Conservation (phyloP, 1,140 invertebrate species). For the Panulirus ornatus region DNA sequence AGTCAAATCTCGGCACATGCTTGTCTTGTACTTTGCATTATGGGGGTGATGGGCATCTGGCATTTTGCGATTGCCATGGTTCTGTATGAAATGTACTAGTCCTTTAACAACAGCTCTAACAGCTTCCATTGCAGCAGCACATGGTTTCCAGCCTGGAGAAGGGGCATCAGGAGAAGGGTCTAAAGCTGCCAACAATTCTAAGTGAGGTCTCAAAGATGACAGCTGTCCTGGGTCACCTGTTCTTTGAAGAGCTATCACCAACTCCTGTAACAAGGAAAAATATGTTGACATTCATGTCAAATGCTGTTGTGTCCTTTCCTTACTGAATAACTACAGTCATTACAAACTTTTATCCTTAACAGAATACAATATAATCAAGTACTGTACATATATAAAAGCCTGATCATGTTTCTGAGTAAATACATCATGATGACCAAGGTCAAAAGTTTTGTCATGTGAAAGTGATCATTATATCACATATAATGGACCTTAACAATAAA, state of each 20-base stretch:
- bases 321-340: neutral
- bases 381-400: neutral
- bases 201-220: slow-evolving; percentile 85
- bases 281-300: too few species aligned
- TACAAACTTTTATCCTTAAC: neutral
- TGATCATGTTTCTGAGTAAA: neutral
- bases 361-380: neutral
- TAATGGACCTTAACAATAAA: too few species aligned
- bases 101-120: slow-evolving; percentile 90
- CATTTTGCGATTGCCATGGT: slow-evolving; percentile 78
- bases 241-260: slow-evolving; percentile 93
- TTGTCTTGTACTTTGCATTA: slow-evolving; percentile 92
- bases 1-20: slow-evolving; percentile 91
- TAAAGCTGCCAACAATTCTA: slow-evolving; percentile 91
- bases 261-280: slow-evolving; percentile 81
- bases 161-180: slow-evolving; percentile 81
- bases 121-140: slow-evolving; percentile 87
- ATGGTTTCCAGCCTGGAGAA: slow-evolving; percentile 77
- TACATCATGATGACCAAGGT: too few species aligned
- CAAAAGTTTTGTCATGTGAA: too few species aligned
- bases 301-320: neutral
- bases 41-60: slow-evolving; percentile 81
- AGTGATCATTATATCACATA: too few species aligned
- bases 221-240: slow-evolving; percentile 92
- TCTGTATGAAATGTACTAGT: slow-evolving; percentile 90